These are phyloP conservation scores for Pseudois nayaur DNA, from an alignment of 2,113 vertebrate genomes.

Conservation along the genomic window DNA sequence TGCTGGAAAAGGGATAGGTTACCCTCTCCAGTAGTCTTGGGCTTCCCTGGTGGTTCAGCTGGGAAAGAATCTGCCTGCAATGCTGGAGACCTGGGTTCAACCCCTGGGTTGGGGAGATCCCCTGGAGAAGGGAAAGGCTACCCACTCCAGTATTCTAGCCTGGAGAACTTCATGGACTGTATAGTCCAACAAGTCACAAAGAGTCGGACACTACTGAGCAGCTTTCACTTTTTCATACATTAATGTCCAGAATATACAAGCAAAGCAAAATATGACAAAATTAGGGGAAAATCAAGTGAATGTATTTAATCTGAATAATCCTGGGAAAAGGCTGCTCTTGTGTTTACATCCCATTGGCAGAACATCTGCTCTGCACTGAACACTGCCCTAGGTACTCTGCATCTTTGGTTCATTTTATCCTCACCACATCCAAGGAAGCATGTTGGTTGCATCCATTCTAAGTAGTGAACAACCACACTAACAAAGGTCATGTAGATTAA, in stretches of 20 bases:
- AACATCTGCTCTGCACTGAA: background rate
- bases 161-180: background rate
- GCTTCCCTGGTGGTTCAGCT: background rate
- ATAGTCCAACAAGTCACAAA: background rate
- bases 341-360: background rate
- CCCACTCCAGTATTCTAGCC: background rate
- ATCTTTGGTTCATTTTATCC: background rate
- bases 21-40: background rate
- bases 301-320: background rate
- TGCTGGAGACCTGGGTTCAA: background rate
- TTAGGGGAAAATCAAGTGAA: background rate
- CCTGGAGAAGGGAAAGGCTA: background rate
- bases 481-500: background rate
- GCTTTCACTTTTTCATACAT: background rate
- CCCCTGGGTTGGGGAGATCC: background rate
- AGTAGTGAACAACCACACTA: background rate
- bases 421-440: background rate
- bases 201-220: background rate
- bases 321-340: background rate
- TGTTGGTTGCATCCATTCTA: background rate
- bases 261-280: background rate
- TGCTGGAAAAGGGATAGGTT: background rate
- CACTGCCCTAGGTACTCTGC: background rate
- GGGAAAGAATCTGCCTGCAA: background rate
- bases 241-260: background rate